Evolutionary conservation across 92 coral and sea anemone genomes (phyloP), one percentile per base, ranked within the genome.

Genomic region (Zoanthus sociatus): DNA sequence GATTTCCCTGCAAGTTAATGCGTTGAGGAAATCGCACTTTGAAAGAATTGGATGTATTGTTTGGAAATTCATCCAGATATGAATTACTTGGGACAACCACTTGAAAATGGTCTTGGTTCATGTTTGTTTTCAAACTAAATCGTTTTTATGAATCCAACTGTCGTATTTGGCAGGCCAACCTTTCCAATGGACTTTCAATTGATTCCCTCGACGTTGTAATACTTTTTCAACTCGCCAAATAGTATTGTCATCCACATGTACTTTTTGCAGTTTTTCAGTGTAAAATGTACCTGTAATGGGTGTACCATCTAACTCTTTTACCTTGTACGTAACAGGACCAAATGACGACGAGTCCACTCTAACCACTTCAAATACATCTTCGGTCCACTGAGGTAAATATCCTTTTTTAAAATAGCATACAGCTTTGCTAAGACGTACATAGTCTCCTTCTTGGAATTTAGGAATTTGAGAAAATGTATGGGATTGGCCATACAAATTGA

Each of bases 221-320:
- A 76, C 20, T 51, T 90, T 86, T 8, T 88, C 89, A 20, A 91
- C 56, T 0, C 92, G 89, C n/a, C 77, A 91, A 73, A 86, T 14
- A 0, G 82, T 84, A 1, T 78, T 68, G 73, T 78, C 88, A 14
- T 60, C 51, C 1, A 81, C 82, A 44, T 79, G 46, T 16, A 92
- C 94, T 21, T 42, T 33, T 69, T 92, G 94, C 0, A 89, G 56
- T 73, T 89, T 86, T 8, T 75, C 71, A 30, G 17, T 73, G 75
- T 92, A 92, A 32, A 92, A 92, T 44, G 90, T 89, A 1, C 94
- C 94, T 30, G 15, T 7, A 0, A 89, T 16, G 6, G 81, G 73
- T 0, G 86, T 79, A 0, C 84, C 90, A 17, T 91, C 94, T 42
- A 75, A 61, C 73, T 91, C 94, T 1, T 84, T 61, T 1, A 88